These are phyloP conservation scores for Dendroctonus valens DNA, from an alignment of 1,140 invertebrate genomes.

Conservation along the genomic window DNA sequence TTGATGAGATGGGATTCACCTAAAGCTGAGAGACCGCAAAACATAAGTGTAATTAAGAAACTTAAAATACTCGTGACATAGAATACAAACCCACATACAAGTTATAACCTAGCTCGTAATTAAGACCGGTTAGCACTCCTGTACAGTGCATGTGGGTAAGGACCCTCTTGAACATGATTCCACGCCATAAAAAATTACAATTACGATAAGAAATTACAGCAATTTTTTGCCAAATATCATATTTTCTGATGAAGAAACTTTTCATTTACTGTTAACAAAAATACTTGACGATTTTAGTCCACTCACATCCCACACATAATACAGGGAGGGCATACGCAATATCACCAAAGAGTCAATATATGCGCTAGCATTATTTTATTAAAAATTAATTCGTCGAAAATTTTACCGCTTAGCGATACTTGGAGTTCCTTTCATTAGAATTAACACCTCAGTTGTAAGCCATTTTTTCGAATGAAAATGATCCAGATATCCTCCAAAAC, in stretches of 20 bases:
- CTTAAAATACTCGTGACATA: not conserved
- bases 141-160: not conserved
- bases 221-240: not conserved
- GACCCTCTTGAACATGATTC: not conserved
- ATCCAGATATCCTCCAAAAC: constrained; percentile 1
- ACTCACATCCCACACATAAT: too few relatives aligned
- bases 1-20: not conserved
- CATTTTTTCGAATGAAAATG: constrained; percentile 3
- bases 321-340: too few relatives aligned
- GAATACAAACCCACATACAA: not conserved
- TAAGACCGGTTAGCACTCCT: not conserved
- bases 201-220: not conserved
- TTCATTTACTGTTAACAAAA: not conserved
- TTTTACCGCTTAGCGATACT: not conserved
- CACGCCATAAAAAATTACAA: not conserved
- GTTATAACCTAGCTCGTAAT: not conserved
- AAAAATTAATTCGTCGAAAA: too few relatives aligned
- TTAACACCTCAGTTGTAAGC: not conserved
- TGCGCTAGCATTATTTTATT: too few relatives aligned
- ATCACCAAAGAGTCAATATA: too few relatives aligned
- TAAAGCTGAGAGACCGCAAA: not conserved
- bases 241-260: not conserved
- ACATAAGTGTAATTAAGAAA: not conserved
- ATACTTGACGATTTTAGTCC: not conserved
- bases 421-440: constrained; percentile 1